Conservation (phyloP, 2,113 vertebrate species). For the Myotis davidii region DNA sequence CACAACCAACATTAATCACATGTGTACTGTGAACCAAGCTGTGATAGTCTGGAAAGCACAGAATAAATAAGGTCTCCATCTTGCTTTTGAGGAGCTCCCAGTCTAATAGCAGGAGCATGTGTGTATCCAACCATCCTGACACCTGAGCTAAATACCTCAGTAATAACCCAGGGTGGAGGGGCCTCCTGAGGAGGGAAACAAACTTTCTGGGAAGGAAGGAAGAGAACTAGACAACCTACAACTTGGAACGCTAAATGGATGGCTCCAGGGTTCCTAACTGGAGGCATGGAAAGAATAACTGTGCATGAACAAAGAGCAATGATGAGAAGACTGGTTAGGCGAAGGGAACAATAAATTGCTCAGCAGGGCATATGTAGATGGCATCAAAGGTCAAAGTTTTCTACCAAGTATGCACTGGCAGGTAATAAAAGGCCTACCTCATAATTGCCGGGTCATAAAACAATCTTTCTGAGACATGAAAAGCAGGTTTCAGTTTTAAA, state of each 20-base stretch:
- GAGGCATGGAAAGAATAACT: background rate
- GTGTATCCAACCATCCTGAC: background rate
- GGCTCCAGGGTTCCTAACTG: background rate
- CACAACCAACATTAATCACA: background rate
- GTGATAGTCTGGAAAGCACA: background rate
- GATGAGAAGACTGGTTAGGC: background rate
- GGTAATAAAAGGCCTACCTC: background rate
- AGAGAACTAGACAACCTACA: background rate
- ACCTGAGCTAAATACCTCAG: fast-evolving
- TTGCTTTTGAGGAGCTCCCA: background rate
- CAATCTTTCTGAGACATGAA: background rate
- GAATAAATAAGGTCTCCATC: background rate
- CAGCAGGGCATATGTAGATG: background rate
- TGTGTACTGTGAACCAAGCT: background rate
- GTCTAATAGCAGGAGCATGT: too few relatives aligned
- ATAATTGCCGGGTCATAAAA: conserved; percentile 22
- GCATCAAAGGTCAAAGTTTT: background rate
- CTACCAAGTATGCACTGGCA: background rate
- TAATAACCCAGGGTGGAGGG: too few relatives aligned
- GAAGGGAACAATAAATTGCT: background rate
- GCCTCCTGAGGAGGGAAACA: background rate
- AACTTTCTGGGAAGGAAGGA: background rate
- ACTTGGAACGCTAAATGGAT: background rate
- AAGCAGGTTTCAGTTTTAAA: background rate
- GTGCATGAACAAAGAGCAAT: background rate